Evolutionary conservation across 2,113 vertebrate species (phyloP).

Genomic region (Spermophilus dauricus): DNA sequence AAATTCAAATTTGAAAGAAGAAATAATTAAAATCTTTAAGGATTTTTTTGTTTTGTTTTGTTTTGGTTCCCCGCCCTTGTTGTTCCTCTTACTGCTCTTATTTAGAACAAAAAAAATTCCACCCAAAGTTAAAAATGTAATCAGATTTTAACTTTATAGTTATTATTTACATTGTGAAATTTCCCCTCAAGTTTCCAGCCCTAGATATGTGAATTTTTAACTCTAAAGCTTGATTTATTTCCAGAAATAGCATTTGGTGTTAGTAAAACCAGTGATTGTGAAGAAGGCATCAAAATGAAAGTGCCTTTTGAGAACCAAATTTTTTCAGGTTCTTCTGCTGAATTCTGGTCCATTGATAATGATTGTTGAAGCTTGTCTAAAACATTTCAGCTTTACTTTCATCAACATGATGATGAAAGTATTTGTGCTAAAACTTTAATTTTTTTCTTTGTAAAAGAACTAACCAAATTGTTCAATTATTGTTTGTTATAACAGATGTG

Average conservation of each 20-base stretch:
- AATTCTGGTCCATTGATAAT: not conserved
- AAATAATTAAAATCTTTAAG: conserved; percentile 51
- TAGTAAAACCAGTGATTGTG: not conserved
- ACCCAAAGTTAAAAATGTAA: not conserved
- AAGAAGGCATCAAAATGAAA: conserved; percentile 67
- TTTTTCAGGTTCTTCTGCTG: not conserved
- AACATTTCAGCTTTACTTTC: not conserved
- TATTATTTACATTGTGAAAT: conserved; percentile 63
- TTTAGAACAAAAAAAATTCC: conserved; percentile 47
- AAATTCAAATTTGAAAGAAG: conserved; percentile 38
- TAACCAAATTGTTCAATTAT: not conserved
- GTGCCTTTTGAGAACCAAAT: conserved; percentile 50
- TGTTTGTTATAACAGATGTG: not conserved
- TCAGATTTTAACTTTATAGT: conserved; percentile 44
- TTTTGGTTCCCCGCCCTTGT: not conserved
- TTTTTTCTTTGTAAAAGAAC: not conserved
- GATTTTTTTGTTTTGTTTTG: not conserved
- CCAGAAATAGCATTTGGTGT: not conserved
- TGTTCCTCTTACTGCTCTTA: not conserved
- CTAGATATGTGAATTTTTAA: not conserved
- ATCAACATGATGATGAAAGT: not conserved
- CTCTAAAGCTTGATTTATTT: conserved; percentile 50
- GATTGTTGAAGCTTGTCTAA: conserved; percentile 29
- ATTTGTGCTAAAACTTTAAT: conserved; percentile 4
- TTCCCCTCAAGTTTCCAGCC: conserved; percentile 12